These are phyloP conservation scores for Seriola quinqueradiata DNA, from an alignment of 2,113 vertebrate genomes.

Conservation along the genomic window DNA sequence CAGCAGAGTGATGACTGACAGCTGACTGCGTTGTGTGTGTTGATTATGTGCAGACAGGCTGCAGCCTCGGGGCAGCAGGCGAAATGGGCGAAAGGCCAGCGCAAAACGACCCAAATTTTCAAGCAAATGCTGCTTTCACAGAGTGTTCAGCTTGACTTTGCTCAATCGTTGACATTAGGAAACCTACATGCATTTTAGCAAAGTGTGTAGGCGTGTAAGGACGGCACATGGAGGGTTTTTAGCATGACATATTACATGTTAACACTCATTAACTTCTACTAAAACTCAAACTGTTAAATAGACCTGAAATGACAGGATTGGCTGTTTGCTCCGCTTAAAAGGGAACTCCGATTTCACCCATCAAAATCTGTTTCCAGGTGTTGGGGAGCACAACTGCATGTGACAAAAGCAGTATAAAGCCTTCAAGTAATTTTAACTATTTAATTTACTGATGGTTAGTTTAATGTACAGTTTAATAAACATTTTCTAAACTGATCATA, in stretches of 20 bases:
- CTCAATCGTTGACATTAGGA: background rate
- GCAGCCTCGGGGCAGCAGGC: slow-evolving; percentile 4
- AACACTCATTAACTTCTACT: background rate
- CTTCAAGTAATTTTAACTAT: too few species aligned
- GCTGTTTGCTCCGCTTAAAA: too few species aligned
- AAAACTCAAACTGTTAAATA: background rate
- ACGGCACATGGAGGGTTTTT: background rate
- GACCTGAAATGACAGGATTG: background rate
- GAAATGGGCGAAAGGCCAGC: slow-evolving; percentile 6
- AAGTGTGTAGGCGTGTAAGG: background rate
- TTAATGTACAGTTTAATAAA: too few species aligned
- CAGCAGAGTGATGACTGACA: slow-evolving; percentile 20
- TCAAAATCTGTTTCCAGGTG: too few species aligned
- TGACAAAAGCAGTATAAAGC: too few species aligned
- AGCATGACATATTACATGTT: background rate
- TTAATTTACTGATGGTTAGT: too few species aligned
- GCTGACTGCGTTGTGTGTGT: background rate
- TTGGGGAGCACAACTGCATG: too few species aligned
- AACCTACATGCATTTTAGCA: background rate
- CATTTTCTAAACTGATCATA: too few species aligned
- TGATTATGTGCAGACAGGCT: slow-evolving; percentile 20
- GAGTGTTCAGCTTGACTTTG: background rate
- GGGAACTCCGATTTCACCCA: too few species aligned
- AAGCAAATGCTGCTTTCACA: background rate
- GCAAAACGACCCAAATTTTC: background rate